These are phyloP conservation scores for Frankliniella fusca DNA, from an alignment of 2,888 invertebrate species.

Conservation along the genomic window DNA sequence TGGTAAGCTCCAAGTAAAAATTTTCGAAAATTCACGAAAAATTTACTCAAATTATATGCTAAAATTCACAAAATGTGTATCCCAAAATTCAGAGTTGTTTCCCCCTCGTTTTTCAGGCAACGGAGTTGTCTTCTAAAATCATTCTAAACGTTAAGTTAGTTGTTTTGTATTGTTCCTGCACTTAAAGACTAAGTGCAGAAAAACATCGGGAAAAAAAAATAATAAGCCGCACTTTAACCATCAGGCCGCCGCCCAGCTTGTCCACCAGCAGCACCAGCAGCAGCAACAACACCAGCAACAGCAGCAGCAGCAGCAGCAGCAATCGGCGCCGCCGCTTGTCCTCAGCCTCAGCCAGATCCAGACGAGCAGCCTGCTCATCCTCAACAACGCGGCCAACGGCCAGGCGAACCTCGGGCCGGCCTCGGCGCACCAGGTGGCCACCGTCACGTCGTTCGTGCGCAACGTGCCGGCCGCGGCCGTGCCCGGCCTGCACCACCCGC, in stretches of 20 bases:
- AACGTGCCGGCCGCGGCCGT: constrained; percentile 42
- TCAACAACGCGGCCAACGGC: constrained; percentile 61
- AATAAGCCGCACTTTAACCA: constrained; percentile 47
- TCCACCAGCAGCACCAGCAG: constrained; percentile 42
- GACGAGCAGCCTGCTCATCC: constrained; percentile 68
- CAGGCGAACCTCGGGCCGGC: constrained; percentile 53
- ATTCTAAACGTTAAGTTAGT: too few species aligned
- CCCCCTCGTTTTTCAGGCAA: too few species aligned
- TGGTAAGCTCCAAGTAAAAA: too few species aligned
- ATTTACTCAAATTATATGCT: too few species aligned
- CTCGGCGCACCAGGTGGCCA: constrained; percentile 46
- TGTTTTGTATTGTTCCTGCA: too few species aligned
- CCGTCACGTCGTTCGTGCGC: constrained; percentile 60
- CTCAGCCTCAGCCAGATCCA: constrained; percentile 81
- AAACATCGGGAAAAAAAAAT: too few species aligned
- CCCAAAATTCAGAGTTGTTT: too few species aligned
- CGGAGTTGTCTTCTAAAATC: too few species aligned
- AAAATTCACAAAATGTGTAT: too few species aligned
- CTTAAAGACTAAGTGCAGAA: too few species aligned
- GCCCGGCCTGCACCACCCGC: constrained; percentile 51
- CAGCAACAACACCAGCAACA: constrained; percentile 42
- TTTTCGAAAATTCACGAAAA: too few species aligned
- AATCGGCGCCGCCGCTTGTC: constrained; percentile 57
- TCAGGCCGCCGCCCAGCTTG: constrained; percentile 38
- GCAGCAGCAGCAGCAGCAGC: constrained; percentile 43